phyloP scores from a whole-genome alignment of 2,797 vertebrate genomes.

The Sebastiscus albofasciatus region DNA sequence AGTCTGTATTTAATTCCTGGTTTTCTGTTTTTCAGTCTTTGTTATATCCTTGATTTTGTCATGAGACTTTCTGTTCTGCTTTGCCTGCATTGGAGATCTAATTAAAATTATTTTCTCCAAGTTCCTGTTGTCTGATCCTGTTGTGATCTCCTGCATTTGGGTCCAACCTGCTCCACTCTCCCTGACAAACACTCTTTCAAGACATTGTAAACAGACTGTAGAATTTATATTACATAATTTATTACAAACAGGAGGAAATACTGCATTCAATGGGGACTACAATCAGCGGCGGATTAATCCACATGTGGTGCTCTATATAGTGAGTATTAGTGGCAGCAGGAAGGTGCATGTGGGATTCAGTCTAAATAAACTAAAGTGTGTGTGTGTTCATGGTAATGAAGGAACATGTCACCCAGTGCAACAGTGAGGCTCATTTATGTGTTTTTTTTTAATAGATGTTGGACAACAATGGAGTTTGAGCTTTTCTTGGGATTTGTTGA shows the following conservation, averaged over 20 bases:
- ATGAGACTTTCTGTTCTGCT: no score
- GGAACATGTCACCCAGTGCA: background rate
- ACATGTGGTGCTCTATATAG: background rate
- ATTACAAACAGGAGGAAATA: background rate
- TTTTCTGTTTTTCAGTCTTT: no score
- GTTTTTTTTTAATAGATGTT: background rate
- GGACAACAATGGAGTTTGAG: background rate
- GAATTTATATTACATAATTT: background rate
- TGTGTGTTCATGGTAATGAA: background rate
- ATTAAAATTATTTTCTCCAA: no score
- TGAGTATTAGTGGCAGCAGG: background rate
- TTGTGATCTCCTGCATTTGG: no score
- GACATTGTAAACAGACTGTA: background rate
- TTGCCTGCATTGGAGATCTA: no score
- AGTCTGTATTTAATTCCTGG: no score
- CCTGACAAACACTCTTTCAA: background rate
- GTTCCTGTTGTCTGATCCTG: no score
- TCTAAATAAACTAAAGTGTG: background rate
- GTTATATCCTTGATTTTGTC: no score
- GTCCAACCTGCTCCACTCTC: no score
- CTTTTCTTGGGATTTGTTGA: background rate
- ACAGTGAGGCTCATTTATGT: background rate
- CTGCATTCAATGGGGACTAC: background rate
- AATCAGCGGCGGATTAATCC: background rate
- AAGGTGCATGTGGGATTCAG: background rate